Evolutionary conservation across 2,797 vertebrate genomes (phyloP).

Genomic region (Galaxias olidus): DNA sequence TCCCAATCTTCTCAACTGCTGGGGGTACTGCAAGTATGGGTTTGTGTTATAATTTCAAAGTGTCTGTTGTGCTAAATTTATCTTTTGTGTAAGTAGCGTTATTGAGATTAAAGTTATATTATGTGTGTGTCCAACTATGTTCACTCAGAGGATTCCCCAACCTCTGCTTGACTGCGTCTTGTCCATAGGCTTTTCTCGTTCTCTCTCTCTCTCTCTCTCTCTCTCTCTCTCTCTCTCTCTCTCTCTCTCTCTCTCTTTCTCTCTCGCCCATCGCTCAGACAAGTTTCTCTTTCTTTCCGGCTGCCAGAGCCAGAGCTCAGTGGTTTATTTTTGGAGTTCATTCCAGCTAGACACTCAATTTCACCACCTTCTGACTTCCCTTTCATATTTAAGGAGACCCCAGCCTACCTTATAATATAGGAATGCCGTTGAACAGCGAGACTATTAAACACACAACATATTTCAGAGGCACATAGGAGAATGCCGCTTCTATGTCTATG

Average conservation of each 20-base stretch:
- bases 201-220: conserved; percentile 28
- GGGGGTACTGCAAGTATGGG: too few relatives aligned
- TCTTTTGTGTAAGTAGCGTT: too few relatives aligned
- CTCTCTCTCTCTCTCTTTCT: conserved; percentile 13
- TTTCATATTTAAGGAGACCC: conserved; percentile 44
- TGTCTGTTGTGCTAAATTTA: neutral
- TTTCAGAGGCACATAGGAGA: conserved; percentile 18
- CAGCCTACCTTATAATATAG: conserved; percentile 42
- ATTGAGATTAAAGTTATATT: neutral
- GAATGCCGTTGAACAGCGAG: conserved; percentile 27
- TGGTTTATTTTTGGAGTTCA: conserved; percentile 48
- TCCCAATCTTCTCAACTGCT: too few relatives aligned
- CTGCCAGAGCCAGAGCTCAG: conserved; percentile 37
- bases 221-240: conserved; percentile 25
- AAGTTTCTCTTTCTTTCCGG: conserved; percentile 41
- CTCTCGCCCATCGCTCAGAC: conserved; percentile 28
- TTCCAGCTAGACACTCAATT: conserved; percentile 44
- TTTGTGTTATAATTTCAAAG: neutral
- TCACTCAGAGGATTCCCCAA: conserved; percentile 42
- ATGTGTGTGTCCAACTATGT: conserved; percentile 19
- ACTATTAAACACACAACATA: conserved; percentile 40
- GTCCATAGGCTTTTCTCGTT: too few relatives aligned
- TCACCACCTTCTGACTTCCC: conserved; percentile 24
- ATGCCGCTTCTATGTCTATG: conserved; percentile 4
- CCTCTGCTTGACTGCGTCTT: conserved; percentile 38